Base-by-base conservation (phyloP, 2,797 vertebrate genomes). In the Cossypha heuglini region DNA sequence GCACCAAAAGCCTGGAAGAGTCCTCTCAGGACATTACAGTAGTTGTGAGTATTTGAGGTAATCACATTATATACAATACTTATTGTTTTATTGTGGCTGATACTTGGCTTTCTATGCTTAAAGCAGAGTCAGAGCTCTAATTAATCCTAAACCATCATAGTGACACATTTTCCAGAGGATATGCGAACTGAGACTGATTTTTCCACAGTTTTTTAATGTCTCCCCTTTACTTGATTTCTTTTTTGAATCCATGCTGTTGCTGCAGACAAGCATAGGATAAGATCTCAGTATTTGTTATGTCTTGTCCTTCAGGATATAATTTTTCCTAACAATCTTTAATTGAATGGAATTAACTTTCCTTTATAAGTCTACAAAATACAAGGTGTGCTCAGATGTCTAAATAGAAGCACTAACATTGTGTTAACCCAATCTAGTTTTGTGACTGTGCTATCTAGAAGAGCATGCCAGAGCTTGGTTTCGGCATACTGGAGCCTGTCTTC, bases 91-190 rank as follows among this genome's bases (percentile, higher is more conserved):
- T 55, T 77, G 45, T 84, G 72, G 71, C 73, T 88, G 52, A 55
- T 79, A 82, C 40, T 95, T 96, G 86, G 58, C 94, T 91, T 86
- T 88, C 80, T 82, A 21, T 90, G 43, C 77, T 62, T 84, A 93
- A 77, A 88, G 37, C 26, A 25, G 58, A 81, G 43, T 93, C 86
- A 92, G 62, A 94, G 26, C 8, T 68, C 49, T 83, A 83, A 85
- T 85, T 88, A 95, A 80, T 92, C 67, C 71, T 71, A 46, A 94
- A 67, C 68, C 35, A 81, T 59, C 55, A n/a, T 16, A 85, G 63
- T 74, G 59, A 73, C 69, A 93, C 59, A 87, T 95, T 92, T 96
- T 82, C 52, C 63, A 86, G 71, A 86, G 73, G 38, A 77, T 61
- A 33, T 29, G 43, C 0, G 0, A 63, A 85, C 66, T 59, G 67